Evolutionary conservation across 2,888 invertebrate genomes (phyloP).

Genomic region (Hyles lineata): DNA sequence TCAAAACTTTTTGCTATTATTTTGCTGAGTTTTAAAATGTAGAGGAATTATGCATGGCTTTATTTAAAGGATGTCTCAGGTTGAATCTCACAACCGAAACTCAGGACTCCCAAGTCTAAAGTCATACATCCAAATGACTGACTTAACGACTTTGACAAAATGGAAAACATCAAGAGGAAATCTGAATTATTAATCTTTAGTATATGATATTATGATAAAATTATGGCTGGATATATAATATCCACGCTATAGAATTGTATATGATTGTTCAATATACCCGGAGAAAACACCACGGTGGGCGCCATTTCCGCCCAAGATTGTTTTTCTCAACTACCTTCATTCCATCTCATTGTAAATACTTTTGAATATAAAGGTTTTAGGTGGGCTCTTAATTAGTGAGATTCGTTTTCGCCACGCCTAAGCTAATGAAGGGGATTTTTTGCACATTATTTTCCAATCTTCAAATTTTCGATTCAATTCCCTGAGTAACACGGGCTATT

Average conservation of each 20-base stretch:
- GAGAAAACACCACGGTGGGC: background rate
- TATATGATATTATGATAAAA: no score
- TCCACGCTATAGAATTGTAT: no score
- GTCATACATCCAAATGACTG: no score
- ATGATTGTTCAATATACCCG: background rate
- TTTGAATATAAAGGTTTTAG: background rate
- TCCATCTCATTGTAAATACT: background rate
- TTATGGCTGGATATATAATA: no score
- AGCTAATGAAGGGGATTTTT: constrained; percentile 11
- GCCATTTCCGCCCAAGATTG: background rate
- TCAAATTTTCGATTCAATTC: constrained; percentile 16
- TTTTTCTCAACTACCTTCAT: background rate
- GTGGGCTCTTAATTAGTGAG: constrained; percentile 4
- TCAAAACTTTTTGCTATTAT: background rate
- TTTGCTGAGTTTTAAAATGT: no score
- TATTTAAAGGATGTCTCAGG: no score
- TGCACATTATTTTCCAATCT: constrained; percentile 14
- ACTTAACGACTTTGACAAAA: no score
- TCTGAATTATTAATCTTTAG: no score
- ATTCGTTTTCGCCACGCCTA: constrained; percentile 13
- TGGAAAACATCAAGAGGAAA: no score
- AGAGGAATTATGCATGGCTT: no score
- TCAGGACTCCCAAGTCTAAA: no score
- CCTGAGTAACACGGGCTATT: background rate
- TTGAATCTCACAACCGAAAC: no score